These are phyloP conservation scores for Chiloscyllium plagiosum DNA, from an alignment of 2,113 vertebrate genomes.

Conservation along the genomic window DNA sequence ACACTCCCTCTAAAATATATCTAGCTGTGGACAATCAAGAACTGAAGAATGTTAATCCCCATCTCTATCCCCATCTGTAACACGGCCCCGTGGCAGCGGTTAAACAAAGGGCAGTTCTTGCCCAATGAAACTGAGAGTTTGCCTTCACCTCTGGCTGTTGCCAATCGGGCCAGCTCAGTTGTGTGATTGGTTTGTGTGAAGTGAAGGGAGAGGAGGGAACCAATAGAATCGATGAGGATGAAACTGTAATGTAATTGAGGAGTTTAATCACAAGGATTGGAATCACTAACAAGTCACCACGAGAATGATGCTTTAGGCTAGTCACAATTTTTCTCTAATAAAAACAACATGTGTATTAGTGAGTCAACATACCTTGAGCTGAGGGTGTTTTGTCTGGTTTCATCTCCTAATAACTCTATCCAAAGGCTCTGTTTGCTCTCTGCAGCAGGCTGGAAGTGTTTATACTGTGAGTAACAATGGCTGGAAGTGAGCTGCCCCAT, in stretches of 20 bases:
- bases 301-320: background rate
- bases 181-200: background rate
- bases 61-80: no score
- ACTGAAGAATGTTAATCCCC: no score
- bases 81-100: background rate
- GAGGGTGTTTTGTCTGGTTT: conserved; percentile 10
- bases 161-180: background rate
- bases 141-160: background rate
- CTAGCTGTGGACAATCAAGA: no score
- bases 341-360: background rate
- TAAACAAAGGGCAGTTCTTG: background rate
- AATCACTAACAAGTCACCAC: background rate
- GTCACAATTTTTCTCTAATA: background rate
- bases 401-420: background rate
- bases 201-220: background rate
- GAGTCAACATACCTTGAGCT: background rate
- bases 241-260: background rate
- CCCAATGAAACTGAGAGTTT: background rate
- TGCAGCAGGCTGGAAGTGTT: background rate
- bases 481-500: conserved; percentile 24
- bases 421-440: conserved; percentile 13
- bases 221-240: background rate
- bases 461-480: conserved; percentile 24
- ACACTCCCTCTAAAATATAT: no score
- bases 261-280: no score